phyloP scores from a whole-genome alignment of 2,113 vertebrate species.

The Callipepla californica region DNA sequence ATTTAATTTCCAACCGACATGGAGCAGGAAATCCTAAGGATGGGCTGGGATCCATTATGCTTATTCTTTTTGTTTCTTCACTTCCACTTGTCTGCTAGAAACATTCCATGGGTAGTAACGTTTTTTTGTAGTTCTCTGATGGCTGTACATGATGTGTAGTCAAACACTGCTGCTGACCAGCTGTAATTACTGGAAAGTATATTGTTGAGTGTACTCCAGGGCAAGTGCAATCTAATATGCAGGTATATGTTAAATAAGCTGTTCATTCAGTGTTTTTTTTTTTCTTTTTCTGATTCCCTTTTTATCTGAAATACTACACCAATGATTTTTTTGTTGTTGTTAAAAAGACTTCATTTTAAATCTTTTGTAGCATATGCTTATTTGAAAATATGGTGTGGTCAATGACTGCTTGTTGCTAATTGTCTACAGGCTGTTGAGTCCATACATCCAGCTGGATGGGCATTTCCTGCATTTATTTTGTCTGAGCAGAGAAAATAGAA shows the following conservation, averaged over 20 bases:
- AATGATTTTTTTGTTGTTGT: neutral
- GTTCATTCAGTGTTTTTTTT: too few relatives aligned
- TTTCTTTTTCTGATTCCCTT: neutral
- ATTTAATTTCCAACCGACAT: slow-evolving; percentile 29
- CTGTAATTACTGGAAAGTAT: neutral
- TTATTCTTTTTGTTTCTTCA: slow-evolving; percentile 54
- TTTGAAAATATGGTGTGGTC: neutral
- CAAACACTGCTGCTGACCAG: neutral
- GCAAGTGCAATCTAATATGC: neutral
- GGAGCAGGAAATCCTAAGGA: slow-evolving; percentile 54
- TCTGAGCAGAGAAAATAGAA: neutral
- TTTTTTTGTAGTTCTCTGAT: neutral
- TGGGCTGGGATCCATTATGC: slow-evolving; percentile 40
- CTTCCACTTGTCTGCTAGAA: slow-evolving; percentile 37
- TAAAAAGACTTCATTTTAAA: neutral
- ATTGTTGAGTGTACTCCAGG: neutral
- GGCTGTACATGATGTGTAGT: neutral
- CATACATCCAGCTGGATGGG: neutral
- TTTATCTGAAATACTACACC: neutral
- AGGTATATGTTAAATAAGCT: neutral
- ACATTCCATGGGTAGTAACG: neutral
- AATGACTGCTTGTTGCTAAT: neutral
- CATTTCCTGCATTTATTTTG: neutral
- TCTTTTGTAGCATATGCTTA: neutral
- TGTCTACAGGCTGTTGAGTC: neutral